Evolutionary conservation across 2,888 invertebrate genomes (phyloP).

Genomic region (Sclerodermus sp.): DNA sequence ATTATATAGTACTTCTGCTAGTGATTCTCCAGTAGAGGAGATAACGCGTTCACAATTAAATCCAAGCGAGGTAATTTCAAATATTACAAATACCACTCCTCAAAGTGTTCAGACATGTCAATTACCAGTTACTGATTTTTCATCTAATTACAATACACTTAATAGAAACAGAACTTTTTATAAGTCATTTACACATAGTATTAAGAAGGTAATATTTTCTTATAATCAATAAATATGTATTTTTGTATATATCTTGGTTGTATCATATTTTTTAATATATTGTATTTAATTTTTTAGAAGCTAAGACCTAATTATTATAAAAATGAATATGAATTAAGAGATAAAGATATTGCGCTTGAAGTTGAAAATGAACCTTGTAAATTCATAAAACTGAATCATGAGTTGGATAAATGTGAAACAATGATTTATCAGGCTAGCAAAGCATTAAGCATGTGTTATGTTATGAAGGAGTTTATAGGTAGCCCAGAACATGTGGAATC

Average conservation of each 20-base stretch:
- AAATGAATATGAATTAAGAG: background rate
- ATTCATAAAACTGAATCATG: slow-evolving; percentile 31
- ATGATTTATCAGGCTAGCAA: slow-evolving; percentile 55
- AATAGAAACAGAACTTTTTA: slow-evolving; percentile 28
- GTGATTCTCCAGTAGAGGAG: slow-evolving; percentile 18
- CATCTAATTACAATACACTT: slow-evolving; percentile 16
- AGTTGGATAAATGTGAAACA: slow-evolving; percentile 36
- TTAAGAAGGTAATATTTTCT: slow-evolving; percentile 23
- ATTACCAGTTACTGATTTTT: background rate
- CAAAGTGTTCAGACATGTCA: background rate
- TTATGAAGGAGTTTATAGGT: slow-evolving; percentile 56
- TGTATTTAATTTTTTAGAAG: background rate
- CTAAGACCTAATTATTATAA: background rate
- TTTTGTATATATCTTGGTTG: no score
- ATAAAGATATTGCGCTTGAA: background rate
- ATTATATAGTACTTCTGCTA: slow-evolving; percentile 24
- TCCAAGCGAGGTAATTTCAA: slow-evolving; percentile 28
- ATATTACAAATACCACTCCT: slow-evolving; percentile 19
- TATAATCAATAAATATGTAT: background rate
- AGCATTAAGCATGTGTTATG: slow-evolving; percentile 58
- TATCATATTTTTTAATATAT: background rate
- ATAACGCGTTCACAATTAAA: slow-evolving; percentile 20
- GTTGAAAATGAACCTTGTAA: slow-evolving; percentile 5
- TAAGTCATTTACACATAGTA: slow-evolving; percentile 31
- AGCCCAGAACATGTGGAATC: slow-evolving; percentile 61